Conservation (phyloP, 2,888 invertebrate species). For the Thysanoteuthis rhombus region DNA sequence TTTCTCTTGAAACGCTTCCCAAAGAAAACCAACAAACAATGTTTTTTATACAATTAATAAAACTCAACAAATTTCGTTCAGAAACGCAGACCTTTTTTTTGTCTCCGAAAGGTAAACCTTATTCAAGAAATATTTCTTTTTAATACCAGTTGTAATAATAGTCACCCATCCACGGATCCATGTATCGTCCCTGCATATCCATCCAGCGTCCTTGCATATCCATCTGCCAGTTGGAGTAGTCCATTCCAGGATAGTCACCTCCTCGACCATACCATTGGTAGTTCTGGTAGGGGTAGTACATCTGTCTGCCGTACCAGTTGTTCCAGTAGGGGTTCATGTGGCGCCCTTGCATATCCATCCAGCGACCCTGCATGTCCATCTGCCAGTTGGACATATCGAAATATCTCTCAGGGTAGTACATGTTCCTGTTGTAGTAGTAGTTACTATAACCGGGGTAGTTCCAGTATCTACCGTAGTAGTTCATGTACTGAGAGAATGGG, state of each 20-base stretch:
- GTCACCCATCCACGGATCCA: neutral
- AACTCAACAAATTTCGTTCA: neutral
- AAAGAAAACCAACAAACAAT: neutral
- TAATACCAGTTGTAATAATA: neutral
- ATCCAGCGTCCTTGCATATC: neutral
- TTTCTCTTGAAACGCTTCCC: neutral
- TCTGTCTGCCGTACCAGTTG: neutral
- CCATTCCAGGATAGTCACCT: neutral
- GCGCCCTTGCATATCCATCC: conserved; percentile 15
- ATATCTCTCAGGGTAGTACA: conserved; percentile 23
- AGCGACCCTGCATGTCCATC: conserved; percentile 23
- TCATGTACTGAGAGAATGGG: neutral
- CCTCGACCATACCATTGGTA: neutral
- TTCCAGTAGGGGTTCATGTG: neutral
- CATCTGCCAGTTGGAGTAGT: neutral
- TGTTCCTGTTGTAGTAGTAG: neutral
- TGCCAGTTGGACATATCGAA: conserved; percentile 19
- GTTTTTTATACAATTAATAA: neutral
- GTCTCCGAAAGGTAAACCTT: neutral
- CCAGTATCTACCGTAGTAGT: neutral
- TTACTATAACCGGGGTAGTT: neutral
- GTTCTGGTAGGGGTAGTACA: neutral
- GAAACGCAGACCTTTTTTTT: neutral
- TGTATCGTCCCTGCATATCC: neutral
- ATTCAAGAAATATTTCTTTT: neutral